Evolutionary conservation across 2,888 invertebrate species (phyloP), one percentile per base, ranked within the genome.

Genomic region (Tryphoninae sp.): DNA sequence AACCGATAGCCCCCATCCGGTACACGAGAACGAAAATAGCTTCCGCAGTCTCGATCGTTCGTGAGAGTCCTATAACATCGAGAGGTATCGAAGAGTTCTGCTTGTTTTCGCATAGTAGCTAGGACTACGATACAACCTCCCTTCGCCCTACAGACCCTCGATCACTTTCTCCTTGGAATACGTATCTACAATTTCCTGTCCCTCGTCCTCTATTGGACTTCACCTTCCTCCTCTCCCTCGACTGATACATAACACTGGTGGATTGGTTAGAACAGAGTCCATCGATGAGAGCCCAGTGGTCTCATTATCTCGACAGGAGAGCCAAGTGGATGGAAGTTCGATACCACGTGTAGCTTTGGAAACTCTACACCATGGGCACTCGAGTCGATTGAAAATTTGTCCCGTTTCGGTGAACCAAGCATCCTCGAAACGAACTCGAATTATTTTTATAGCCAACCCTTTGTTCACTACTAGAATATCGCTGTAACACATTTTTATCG

Each of bases 1-100:
- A 40, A 40, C 59, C 71, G 26, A 59, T 78, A 71, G 33, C 33
- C 0, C 33, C 33, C 33, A 33, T 33, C 59, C 45, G 13, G 13
- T 65, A 81, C 71, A 53, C 53, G 53, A 68, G 58, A 67, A 68
- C 68, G 51, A 68, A 68, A 59, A 68, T 76, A 67, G 45, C 65
- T 58, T 26, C 11, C 22, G 11, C 2, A 42, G 42, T 68, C 19
- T 68, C n/a, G 55, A 22, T 11, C 16, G 8, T 3, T 64, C 62
- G 23, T 55, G 23, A 53, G n/a, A 45, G 49, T 64, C 22, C 33
- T 33, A 11, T 23, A 8, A 23, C 40, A 22, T 64, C 40, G 53
- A 9, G 45, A 58, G 23, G 3, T 55, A 74, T 55, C 53, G 13
- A 67, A 58, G 26, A 58, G 26, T 19, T 67, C 58, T 75, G 13